phyloP scores from a whole-genome alignment of 2,888 invertebrate genomes.

The Papilio protenor region DNA sequence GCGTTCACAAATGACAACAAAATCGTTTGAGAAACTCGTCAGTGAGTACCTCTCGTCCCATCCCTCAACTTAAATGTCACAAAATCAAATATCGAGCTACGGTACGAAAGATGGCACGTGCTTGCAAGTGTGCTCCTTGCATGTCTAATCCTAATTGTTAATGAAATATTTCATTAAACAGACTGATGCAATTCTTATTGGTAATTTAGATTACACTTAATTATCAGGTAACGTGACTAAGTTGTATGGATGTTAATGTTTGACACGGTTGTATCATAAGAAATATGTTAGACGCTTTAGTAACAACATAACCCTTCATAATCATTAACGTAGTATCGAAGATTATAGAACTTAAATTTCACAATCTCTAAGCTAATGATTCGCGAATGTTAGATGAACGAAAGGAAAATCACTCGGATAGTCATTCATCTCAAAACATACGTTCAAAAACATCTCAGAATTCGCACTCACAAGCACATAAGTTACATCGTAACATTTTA shows the following conservation, averaged over 20 bases:
- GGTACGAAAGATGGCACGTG: too few relatives aligned
- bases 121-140: too few relatives aligned
- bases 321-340: too few relatives aligned
- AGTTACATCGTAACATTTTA: slow-evolving; percentile 19
- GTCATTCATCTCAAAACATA: not conserved
- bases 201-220: not conserved
- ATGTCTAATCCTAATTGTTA: too few relatives aligned
- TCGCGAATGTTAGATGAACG: not conserved
- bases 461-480: not conserved
- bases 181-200: not conserved
- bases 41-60: too few relatives aligned
- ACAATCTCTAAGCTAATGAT: not conserved
- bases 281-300: slow-evolving; percentile 16
- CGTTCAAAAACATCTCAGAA: not conserved
- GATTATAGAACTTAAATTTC: not conserved
- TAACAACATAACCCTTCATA: not conserved
- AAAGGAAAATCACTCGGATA: not conserved
- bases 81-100: too few relatives aligned
- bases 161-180: too few relatives aligned
- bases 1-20: too few relatives aligned
- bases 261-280: not conserved
- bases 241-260: slow-evolving; percentile 15
- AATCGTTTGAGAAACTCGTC: too few relatives aligned
- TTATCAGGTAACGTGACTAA: not conserved
- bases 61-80: too few relatives aligned